phyloP scores from a whole-genome alignment of 2,797 vertebrate species.

The Xenopus petersii region DNA sequence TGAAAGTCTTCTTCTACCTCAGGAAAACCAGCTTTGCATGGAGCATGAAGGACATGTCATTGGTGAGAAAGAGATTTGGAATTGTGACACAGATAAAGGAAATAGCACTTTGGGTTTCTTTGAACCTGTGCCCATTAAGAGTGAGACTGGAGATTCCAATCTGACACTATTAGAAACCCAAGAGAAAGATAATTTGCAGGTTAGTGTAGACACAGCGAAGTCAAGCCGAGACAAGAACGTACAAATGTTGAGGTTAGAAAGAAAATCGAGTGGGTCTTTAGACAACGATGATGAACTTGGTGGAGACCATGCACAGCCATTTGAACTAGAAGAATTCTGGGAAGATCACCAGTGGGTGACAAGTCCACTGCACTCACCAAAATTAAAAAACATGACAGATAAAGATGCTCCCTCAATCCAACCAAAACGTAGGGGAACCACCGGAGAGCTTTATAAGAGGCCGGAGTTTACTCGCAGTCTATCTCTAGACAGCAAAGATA shows the following conservation, averaged over 20 bases:
- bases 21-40: constrained; percentile 50
- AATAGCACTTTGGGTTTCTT: constrained; percentile 28
- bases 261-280: constrained; percentile 58
- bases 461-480: constrained; percentile 71
- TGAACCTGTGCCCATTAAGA: constrained; percentile 2
- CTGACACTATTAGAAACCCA: constrained; percentile 27
- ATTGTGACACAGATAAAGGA: constrained; percentile 38
- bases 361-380: constrained; percentile 92
- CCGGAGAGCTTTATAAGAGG: constrained; percentile 54
- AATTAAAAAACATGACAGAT: constrained; percentile 74
- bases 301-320: constrained; percentile 68
- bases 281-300: constrained; percentile 74
- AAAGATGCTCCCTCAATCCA: constrained; percentile 54
- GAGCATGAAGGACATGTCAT: constrained; percentile 42
- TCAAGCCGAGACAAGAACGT: constrained; percentile 32
- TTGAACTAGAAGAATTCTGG: constrained; percentile 91
- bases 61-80: constrained; percentile 35
- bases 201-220: neutral
- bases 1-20: constrained; percentile 46
- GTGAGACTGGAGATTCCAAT: constrained; percentile 1
- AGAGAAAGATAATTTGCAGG: constrained; percentile 23
- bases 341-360: constrained; percentile 96
- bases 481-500: constrained; percentile 70
- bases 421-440: constrained; percentile 50
- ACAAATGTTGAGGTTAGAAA: constrained; percentile 25